Evolutionary conservation across 1,140 invertebrate species (phyloP), one percentile per base, ranked within the genome.

Genomic region (Heliothis subflexa): DNA sequence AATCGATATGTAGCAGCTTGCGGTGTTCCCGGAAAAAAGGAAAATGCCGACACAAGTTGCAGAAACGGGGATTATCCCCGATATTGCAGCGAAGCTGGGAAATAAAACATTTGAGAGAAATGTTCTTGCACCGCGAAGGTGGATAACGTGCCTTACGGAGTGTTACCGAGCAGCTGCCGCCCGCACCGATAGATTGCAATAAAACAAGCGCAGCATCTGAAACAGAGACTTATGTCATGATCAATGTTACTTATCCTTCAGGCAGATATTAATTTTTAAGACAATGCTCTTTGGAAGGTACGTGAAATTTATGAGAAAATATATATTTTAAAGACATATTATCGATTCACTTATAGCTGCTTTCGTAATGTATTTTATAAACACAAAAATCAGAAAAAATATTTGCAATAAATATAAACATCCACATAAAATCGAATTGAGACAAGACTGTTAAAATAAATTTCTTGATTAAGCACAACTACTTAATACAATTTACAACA

Each of bases 41-140:
- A 55, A 40, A 80, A 85, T 81, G 82, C 79, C 62, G 61, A 82
- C 79, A 81, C 79, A 55, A 86, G 81, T 84, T 85, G 81, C 79
- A 85, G 81, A 83, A 83, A 81, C 80, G 80, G 79, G 83, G 87
- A 87, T 90, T 88, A 90, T 89, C 84, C 78, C 75, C 77, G 80
- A 78, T 86, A 85, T 86, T 89, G 85, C 84, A 83, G 50, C 54
- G 64, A 59, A 81, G 81, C 78, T 77, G 77, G 78, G 74, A 85
- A 83, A 83, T 89, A 87, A 87, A 88, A 86, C 78, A 82, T 74
- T 83, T 75, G 55, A 78, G 61, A 50, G 78, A 73, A 79, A 81
- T 84, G 78, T 70, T 33, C 55, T 70, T 80, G 59, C 78, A 75
- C 80, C 61, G 82, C 79, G 78, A 72, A 80, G 78, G 85, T 85